Evolutionary conservation across 2,888 invertebrate species (phyloP).

Genomic region (Trichogramma evanescens): DNA sequence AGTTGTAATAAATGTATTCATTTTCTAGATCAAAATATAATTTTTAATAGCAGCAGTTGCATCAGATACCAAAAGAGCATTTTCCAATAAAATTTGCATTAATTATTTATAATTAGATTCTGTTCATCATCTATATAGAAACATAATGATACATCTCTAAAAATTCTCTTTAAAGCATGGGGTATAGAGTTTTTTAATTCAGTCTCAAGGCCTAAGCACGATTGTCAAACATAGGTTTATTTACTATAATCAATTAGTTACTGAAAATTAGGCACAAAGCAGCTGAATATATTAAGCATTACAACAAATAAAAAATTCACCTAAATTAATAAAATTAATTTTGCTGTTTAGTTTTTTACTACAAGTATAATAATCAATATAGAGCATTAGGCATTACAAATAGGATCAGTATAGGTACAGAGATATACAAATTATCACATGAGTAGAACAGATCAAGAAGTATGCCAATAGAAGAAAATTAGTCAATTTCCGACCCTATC

Average conservation of each 20-base stretch:
- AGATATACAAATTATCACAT: constrained; percentile 45
- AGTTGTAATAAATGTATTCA: no score
- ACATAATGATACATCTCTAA: neutral
- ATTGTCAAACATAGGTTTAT: constrained; percentile 36
- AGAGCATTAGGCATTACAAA: constrained; percentile 23
- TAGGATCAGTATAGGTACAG: constrained; percentile 39
- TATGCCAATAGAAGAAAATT: constrained; percentile 12
- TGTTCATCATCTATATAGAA: neutral
- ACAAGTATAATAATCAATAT: constrained; percentile 11
- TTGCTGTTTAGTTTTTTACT: constrained; percentile 17
- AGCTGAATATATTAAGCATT: constrained; percentile 23
- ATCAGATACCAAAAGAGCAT: neutral
- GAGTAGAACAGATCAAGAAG: constrained; percentile 40
- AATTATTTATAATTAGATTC: neutral
- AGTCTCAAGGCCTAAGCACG: constrained; percentile 40
- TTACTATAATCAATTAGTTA: neutral
- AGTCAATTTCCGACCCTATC: neutral
- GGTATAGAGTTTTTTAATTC: constrained; percentile 20
- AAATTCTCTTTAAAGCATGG: neutral
- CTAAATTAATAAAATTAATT: constrained; percentile 19
- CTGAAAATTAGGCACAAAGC: constrained; percentile 26
- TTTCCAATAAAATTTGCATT: neutral
- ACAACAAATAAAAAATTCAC: constrained; percentile 24
- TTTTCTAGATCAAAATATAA: no score
- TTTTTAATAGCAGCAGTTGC: no score